Evolutionary conservation across 2,797 vertebrate genomes (phyloP).

Genomic region (Pantherophis vulpinus): DNA sequence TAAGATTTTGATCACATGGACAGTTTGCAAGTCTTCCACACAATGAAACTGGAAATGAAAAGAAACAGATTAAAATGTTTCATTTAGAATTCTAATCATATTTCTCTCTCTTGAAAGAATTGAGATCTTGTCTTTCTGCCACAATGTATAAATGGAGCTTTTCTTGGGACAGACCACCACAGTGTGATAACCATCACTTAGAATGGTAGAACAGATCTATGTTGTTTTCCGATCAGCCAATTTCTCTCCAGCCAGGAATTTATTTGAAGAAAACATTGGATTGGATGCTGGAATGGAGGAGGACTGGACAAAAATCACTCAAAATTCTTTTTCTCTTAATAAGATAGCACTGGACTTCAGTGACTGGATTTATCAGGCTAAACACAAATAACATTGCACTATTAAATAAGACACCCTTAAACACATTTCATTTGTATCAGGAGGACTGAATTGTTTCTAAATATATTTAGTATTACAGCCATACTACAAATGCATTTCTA

Average conservation of each 20-base stretch:
- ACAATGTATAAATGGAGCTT: no score
- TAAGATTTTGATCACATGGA: conserved; percentile 87
- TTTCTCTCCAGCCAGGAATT: not conserved
- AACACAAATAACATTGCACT: not conserved
- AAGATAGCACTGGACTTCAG: not conserved
- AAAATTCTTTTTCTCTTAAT: not conserved
- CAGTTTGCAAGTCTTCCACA: conserved; percentile 87
- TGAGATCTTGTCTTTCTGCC: not conserved
- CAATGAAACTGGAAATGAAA: conserved; percentile 76
- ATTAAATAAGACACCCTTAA: not conserved
- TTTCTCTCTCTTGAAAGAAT: not conserved
- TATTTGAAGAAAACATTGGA: not conserved
- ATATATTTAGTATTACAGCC: not conserved
- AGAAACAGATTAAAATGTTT: conserved; percentile 14
- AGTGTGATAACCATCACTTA: not conserved
- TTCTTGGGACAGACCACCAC: not conserved
- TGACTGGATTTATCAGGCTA: not conserved
- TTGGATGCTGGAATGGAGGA: not conserved
- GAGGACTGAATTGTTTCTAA: not conserved
- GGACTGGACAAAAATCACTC: not conserved
- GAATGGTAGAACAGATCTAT: not conserved
- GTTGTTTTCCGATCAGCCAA: not conserved
- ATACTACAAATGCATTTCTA: not conserved
- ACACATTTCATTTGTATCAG: not conserved
- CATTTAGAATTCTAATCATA: not conserved